These are phyloP conservation scores for Pasiphila rectangulata DNA, from an alignment of 2,888 invertebrate species.

Conservation along the genomic window DNA sequence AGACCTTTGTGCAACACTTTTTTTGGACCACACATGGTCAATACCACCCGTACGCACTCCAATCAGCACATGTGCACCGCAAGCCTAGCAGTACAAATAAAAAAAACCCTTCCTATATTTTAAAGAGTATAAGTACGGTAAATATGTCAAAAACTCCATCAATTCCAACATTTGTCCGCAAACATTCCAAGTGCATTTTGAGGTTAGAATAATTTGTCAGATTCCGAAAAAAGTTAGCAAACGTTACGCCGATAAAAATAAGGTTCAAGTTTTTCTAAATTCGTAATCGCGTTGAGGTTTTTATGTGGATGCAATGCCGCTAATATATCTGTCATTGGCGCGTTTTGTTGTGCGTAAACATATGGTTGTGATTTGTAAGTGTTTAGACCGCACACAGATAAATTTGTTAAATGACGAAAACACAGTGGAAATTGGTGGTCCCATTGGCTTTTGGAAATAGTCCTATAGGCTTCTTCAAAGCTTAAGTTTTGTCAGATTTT, in stretches of 20 bases:
- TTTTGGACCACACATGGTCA: slow-evolving; percentile 31
- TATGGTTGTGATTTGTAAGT: slow-evolving; percentile 64
- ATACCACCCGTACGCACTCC: slow-evolving; percentile 28
- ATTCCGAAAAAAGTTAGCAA: neutral
- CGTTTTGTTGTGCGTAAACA: slow-evolving; percentile 70
- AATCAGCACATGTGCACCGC: slow-evolving; percentile 26
- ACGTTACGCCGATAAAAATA: slow-evolving; percentile 19
- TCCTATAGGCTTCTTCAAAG: too few relatives aligned
- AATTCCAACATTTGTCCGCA: slow-evolving; percentile 33
- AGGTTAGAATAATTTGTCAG: slow-evolving; percentile 25
- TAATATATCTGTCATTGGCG: slow-evolving; percentile 75
- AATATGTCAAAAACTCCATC: slow-evolving; percentile 40
- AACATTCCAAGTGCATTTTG: slow-evolving; percentile 32
- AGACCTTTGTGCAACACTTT: slow-evolving; percentile 21
- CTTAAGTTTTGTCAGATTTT: too few relatives aligned
- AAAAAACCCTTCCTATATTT: slow-evolving; percentile 13
- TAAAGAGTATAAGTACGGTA: slow-evolving; percentile 15
- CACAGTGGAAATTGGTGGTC: too few relatives aligned
- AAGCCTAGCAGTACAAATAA: slow-evolving; percentile 3
- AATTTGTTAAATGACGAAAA: too few relatives aligned
- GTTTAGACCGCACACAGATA: slow-evolving; percentile 61
- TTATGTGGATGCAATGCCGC: slow-evolving; percentile 56
- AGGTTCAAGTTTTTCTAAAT: slow-evolving; percentile 37
- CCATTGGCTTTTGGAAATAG: too few relatives aligned
- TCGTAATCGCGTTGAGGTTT: slow-evolving; percentile 42